These are phyloP conservation scores for Forbesichthys papilliferus DNA, from an alignment of 2,113 vertebrate genomes.

Conservation along the genomic window DNA sequence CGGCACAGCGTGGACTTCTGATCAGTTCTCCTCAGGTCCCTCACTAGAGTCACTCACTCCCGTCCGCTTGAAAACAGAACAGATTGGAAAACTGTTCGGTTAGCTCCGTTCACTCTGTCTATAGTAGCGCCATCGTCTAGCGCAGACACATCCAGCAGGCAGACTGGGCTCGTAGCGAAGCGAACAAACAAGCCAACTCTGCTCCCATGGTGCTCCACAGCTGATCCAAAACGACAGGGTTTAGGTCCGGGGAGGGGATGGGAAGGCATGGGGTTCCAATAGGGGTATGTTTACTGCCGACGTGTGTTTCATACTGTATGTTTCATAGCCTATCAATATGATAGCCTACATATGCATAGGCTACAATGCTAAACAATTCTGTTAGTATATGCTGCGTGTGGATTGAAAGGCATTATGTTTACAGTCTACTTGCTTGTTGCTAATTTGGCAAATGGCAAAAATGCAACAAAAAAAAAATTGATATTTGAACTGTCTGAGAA, in stretches of 20 bases:
- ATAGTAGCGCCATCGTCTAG: no score
- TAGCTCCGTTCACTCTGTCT: not conserved
- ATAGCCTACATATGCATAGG: no score
- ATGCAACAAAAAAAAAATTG: not conserved
- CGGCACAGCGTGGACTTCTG: not conserved
- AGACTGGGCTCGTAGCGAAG: conserved; percentile 23
- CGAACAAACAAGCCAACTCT: conserved; percentile 28
- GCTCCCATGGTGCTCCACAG: conserved; percentile 10
- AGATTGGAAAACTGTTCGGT: not conserved
- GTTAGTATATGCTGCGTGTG: no score
- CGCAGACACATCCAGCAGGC: conserved; percentile 14
- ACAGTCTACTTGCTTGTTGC: not conserved
- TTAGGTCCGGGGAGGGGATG: conserved; percentile 13
- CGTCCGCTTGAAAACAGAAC: not conserved
- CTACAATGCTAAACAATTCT: no score
- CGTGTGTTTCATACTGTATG: not conserved
- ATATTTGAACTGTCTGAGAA: no score
- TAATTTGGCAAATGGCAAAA: not conserved
- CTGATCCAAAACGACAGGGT: conserved; percentile 31
- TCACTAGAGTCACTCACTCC: conserved; percentile 6
- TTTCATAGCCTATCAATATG: no score
- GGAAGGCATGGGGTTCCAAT: conserved; percentile 17
- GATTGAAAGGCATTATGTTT: no score
- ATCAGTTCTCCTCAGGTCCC: not conserved
- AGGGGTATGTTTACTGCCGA: conserved; percentile 34